Conservation (phyloP, 2,113 vertebrate genomes). For the Phrynosoma blainvillii region DNA sequence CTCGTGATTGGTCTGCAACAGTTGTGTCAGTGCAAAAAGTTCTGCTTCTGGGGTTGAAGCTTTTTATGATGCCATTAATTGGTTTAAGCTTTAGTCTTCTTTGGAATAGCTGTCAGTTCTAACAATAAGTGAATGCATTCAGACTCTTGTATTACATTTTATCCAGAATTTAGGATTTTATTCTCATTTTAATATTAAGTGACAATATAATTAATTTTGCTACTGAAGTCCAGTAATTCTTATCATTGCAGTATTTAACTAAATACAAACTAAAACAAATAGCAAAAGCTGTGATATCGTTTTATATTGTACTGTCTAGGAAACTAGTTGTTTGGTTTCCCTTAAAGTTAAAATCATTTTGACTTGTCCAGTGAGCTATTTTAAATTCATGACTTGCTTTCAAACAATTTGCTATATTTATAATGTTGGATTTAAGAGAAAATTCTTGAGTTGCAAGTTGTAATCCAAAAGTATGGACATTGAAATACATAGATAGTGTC, state of each 20-base stretch:
- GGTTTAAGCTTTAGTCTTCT: rapidly evolving
- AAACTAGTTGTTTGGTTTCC: neutral
- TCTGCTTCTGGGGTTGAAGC: neutral
- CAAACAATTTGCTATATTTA: neutral
- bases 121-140: neutral
- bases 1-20: constrained; percentile 58
- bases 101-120: neutral
- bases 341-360: neutral
- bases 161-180: neutral
- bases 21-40: constrained; percentile 63
- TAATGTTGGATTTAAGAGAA: neutral
- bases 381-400: neutral
- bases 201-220: neutral
- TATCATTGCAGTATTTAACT: neutral
- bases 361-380: rapidly evolving
- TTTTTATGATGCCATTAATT: neutral
- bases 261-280: neutral
- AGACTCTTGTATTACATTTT: neutral
- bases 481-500: neutral
- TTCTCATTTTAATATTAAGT: neutral
- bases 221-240: neutral
- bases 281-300: neutral
- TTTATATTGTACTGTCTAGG: rapidly evolving
- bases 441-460: neutral
- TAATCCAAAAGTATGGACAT: neutral